These are phyloP conservation scores for Drosophila pandora DNA, from an alignment of 1,140 invertebrate species.

Conservation along the genomic window DNA sequence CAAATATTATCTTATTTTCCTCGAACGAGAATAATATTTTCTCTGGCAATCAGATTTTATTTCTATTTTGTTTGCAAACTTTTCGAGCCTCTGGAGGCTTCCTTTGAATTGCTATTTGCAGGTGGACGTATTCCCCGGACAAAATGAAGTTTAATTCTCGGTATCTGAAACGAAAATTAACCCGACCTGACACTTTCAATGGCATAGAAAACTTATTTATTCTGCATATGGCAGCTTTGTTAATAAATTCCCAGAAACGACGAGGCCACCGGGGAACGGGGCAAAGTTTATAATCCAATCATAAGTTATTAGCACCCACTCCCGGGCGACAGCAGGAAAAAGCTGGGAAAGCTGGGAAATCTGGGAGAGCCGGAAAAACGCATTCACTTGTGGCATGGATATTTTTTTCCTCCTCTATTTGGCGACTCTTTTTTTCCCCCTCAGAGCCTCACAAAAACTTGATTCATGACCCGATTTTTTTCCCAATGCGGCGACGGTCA, in stretches of 20 bases:
- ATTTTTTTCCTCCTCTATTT: slow-evolving; percentile 9
- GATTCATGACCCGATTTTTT: slow-evolving; percentile 66
- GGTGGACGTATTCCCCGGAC: background rate
- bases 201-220: slow-evolving; percentile 19
- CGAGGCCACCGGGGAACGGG: slow-evolving; percentile 14
- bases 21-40: background rate
- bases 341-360: slow-evolving; percentile 8
- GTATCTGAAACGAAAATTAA: background rate
- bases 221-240: slow-evolving; percentile 25
- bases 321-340: background rate
- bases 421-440: slow-evolving; percentile 6
- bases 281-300: slow-evolving; percentile 71
- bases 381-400: slow-evolving; percentile 29
- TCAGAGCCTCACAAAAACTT: slow-evolving; percentile 38
- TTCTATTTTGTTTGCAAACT: slow-evolving; percentile 4
- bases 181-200: background rate
- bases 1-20: too few relatives aligned
- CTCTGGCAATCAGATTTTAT: background rate
- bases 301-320: slow-evolving; percentile 62
- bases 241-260: slow-evolving; percentile 51
- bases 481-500: slow-evolving; percentile 27
- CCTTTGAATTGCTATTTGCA: background rate
- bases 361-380: slow-evolving; percentile 18
- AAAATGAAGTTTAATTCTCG: background rate
- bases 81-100: slow-evolving; percentile 1